phyloP scores from a whole-genome alignment of 1,140 invertebrate species.

The Luehdorfia chinensis region DNA sequence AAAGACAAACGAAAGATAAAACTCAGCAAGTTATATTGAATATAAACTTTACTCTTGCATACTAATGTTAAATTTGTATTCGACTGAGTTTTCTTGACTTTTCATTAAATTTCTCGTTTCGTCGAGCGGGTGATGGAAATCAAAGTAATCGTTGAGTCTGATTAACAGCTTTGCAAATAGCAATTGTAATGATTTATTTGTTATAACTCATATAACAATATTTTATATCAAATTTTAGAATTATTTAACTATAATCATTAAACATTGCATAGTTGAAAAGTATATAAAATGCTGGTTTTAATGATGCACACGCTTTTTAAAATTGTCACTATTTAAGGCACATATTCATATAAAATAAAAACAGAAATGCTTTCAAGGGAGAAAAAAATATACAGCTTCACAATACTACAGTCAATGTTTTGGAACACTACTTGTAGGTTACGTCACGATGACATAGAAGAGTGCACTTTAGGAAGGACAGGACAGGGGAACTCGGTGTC shows the following conservation, averaged over 20 bases:
- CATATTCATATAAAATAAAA: no score
- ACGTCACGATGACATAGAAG: constrained; percentile 44
- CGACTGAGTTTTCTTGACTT: constrained; percentile 68
- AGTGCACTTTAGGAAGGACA: constrained; percentile 56
- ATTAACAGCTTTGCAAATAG: constrained; percentile 54
- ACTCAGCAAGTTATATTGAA: constrained; percentile 69
- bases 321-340: constrained; percentile 19
- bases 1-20: constrained; percentile 63
- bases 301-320: constrained; percentile 13
- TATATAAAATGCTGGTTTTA: constrained; percentile 12
- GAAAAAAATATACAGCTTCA: constrained; percentile 60
- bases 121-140: constrained; percentile 59
- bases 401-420: constrained; percentile 61
- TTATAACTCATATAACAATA: constrained; percentile 39
- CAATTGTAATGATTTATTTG: constrained; percentile 49
- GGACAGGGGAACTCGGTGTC: constrained; percentile 51
- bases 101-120: constrained; percentile 68
- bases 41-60: constrained; percentile 72
- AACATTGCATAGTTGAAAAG: constrained; percentile 1
- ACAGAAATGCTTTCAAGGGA: constrained; percentile 48
- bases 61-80: constrained; percentile 73
- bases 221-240: constrained; percentile 15
- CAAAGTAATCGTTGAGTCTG: constrained; percentile 67
- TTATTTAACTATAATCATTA: constrained; percentile 3
- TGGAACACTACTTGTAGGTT: constrained; percentile 34